These are phyloP conservation scores for Trachymyrmex cornetzi DNA, from an alignment of 1,140 invertebrate species.

Conservation along the genomic window DNA sequence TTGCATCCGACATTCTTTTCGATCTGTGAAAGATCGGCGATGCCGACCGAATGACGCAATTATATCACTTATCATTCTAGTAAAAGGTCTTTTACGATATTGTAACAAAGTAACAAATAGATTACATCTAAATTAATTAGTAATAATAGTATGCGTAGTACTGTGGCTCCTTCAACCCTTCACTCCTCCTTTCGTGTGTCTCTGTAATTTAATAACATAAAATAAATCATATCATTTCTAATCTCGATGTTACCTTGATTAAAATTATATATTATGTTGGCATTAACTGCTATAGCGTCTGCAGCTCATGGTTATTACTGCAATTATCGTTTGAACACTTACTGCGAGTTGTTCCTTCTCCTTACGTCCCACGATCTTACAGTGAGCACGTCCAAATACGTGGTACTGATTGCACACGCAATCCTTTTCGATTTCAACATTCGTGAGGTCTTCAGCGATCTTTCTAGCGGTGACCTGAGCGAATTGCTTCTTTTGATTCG, in stretches of 20 bases:
- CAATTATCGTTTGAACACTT: slow-evolving; percentile 35
- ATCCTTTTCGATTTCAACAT: slow-evolving; percentile 84
- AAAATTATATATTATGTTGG: neutral
- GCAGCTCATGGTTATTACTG: neutral
- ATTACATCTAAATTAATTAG: slow-evolving; percentile 80
- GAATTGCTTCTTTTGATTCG: slow-evolving; percentile 88
- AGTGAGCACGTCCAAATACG: slow-evolving; percentile 81
- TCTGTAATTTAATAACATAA: slow-evolving; percentile 76
- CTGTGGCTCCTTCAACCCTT: slow-evolving; percentile 76
- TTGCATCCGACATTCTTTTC: slow-evolving; percentile 26
- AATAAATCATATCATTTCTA: neutral
- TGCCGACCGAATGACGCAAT: slow-evolving; percentile 16
- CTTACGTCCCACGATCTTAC: slow-evolving; percentile 85
- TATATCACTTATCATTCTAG: slow-evolving; percentile 54
- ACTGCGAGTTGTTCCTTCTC: slow-evolving; percentile 81
- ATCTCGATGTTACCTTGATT: neutral
- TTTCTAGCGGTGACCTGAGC: slow-evolving; percentile 86
- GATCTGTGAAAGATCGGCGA: slow-evolving; percentile 9
- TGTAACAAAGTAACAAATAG: slow-evolving; percentile 83
- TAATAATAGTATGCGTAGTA: slow-evolving; percentile 68
- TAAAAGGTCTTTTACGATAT: slow-evolving; percentile 44
- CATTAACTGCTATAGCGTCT: neutral
- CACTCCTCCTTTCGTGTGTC: slow-evolving; percentile 75
- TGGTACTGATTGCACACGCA: slow-evolving; percentile 86
- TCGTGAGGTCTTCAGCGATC: slow-evolving; percentile 85